phyloP scores from a whole-genome alignment of 2,888 invertebrate genomes.

The Lepidocyrtinus sp. region DNA sequence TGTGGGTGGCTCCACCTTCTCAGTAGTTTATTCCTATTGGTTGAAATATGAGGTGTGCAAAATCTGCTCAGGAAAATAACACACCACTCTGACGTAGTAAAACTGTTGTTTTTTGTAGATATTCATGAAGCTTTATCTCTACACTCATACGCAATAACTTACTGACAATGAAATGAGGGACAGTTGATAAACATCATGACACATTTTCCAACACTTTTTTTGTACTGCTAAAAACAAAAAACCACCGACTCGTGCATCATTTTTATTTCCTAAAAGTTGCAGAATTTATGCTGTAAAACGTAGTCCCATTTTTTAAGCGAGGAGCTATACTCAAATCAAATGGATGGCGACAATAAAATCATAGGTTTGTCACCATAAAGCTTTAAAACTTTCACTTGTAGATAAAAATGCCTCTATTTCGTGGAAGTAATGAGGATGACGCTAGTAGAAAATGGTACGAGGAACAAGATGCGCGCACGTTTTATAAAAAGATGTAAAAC shows the following conservation, averaged over 20 bases:
- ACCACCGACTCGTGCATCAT: neutral
- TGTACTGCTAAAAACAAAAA: neutral
- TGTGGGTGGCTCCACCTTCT: constrained; percentile 12
- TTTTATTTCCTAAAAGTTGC: neutral
- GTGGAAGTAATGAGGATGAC: constrained; percentile 6
- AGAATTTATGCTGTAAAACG: neutral
- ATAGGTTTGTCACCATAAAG: constrained; percentile 18
- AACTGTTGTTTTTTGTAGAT: neutral
- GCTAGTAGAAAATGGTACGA: neutral
- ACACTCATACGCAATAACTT: neutral
- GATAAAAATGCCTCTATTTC: constrained; percentile 11
- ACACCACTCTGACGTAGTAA: neutral
- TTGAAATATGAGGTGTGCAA: neutral
- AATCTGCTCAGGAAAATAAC: neutral
- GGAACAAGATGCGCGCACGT: neutral
- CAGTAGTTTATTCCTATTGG: neutral
- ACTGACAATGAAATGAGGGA: constrained; percentile 9
- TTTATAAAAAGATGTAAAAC: neutral
- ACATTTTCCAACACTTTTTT: constrained; percentile 3
- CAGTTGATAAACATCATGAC: constrained; percentile 15
- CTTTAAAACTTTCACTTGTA: constrained; percentile 51
- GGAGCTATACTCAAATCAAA: neutral
- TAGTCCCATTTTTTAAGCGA: neutral
- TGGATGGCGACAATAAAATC: neutral
- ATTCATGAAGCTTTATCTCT: neutral